Evolutionary conservation across 2,113 vertebrate species (phyloP).

Genomic region (Leptosomus discolor): DNA sequence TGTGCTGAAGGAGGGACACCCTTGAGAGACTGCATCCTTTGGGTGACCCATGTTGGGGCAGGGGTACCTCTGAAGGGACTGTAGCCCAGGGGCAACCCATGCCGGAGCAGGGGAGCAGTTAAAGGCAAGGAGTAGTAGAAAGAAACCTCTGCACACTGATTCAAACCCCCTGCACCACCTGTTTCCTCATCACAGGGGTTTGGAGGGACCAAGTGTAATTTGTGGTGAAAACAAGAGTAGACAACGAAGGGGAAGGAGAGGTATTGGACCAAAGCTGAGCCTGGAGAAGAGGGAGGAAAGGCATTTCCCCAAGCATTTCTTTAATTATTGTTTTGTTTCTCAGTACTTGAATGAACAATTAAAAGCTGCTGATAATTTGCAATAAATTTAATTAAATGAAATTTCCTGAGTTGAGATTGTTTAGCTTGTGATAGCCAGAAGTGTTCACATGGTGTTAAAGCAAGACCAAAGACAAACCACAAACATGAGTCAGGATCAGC

Average conservation of each 20-base stretch:
- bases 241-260: not conserved
- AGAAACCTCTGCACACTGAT: not conserved
- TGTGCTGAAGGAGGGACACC: not conserved
- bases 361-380: not conserved
- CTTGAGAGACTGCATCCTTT: not conserved
- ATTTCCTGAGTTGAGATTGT: not conserved
- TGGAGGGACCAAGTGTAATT: fast-evolving
- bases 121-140: not conserved
- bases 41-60: not conserved
- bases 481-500: not conserved
- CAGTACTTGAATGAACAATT: not conserved
- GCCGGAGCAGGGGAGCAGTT: not conserved
- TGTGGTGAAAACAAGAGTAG: not conserved
- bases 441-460: not conserved
- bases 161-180: not conserved
- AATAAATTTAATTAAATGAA: not conserved
- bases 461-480: not conserved
- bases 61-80: not conserved
- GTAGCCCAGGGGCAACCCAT: not conserved
- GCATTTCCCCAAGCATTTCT: not conserved
- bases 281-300: not conserved
- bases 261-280: not conserved
- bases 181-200: not conserved
- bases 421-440: not conserved
- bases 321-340: not conserved